Conservation (phyloP, 2,797 vertebrate species). For the Margarornis squamiger region DNA sequence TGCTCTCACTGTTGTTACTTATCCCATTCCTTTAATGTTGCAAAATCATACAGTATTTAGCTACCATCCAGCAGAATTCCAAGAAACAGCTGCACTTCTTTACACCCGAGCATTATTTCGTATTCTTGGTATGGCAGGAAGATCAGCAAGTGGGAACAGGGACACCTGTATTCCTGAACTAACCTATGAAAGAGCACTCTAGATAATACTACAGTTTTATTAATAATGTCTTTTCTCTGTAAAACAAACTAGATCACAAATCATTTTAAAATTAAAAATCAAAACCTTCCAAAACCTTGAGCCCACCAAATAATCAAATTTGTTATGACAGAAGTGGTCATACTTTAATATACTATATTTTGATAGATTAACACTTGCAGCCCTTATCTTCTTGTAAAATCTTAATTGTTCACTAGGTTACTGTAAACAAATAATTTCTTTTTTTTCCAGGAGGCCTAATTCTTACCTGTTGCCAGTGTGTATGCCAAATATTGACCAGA, state of each 20-base stretch:
- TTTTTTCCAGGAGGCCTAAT: neutral
- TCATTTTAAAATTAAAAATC: neutral
- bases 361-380: neutral
- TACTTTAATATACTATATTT: slow-evolving; percentile 19
- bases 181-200: neutral
- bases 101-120: neutral
- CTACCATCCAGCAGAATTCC: neutral
- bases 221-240: neutral
- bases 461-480: neutral
- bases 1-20: neutral
- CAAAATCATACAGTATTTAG: neutral
- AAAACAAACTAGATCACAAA: neutral
- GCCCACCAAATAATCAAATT: neutral
- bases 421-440: neutral
- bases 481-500: neutral
- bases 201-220: neutral
- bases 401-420: neutral
- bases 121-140: neutral
- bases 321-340: neutral
- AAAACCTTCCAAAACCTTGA: neutral
- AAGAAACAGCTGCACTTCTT: neutral
- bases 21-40: neutral
- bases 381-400: neutral
- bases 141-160: neutral
- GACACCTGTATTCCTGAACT: neutral